Evolutionary conservation across 1,140 invertebrate species (phyloP).

Genomic region (Arion vulgaris): DNA sequence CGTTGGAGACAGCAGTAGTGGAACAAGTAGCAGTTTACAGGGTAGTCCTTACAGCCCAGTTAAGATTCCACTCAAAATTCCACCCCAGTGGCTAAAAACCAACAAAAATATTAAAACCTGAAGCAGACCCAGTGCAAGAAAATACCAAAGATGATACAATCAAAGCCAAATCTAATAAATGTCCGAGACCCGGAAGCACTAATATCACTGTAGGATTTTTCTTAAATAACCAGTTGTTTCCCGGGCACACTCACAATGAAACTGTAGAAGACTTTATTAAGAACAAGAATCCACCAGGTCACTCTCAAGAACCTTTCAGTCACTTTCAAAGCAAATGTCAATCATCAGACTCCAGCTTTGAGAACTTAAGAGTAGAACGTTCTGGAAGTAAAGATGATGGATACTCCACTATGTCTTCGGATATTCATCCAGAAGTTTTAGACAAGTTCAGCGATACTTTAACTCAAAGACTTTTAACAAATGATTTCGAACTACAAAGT

Average conservation of each 20-base stretch:
- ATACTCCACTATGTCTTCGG: conserved; percentile 91
- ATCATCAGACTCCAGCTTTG: conserved; percentile 59
- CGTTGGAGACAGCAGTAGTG: neutral
- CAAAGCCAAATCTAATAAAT: neutral
- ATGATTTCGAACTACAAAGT: neutral
- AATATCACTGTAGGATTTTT: conserved; percentile 36
- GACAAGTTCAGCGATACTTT: conserved; percentile 58
- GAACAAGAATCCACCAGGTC: neutral
- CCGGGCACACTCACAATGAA: neutral
- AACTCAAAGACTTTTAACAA: conserved; percentile 10
- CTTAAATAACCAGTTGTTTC: neutral
- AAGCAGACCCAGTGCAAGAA: neutral
- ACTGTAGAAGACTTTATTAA: conserved; percentile 29
- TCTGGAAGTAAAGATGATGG: conserved; percentile 86
- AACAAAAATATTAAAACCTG: conserved; percentile 21
- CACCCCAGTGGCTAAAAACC: conserved; percentile 50
- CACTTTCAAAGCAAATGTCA: conserved; percentile 44
- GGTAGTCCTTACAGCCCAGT: neutral
- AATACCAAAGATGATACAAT: conserved; percentile 2
- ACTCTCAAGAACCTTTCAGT: neutral
- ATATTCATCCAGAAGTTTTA: conserved; percentile 78
- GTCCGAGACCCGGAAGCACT: neutral
- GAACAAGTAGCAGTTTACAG: neutral
- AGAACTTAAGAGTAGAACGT: conserved; percentile 62
- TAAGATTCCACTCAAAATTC: conserved; percentile 43